Percentiles rank a stretch among this genome's conserved stretches.
Conservation (phyloP, 2,797 vertebrate species). For the Simalia tracyae region DNA sequence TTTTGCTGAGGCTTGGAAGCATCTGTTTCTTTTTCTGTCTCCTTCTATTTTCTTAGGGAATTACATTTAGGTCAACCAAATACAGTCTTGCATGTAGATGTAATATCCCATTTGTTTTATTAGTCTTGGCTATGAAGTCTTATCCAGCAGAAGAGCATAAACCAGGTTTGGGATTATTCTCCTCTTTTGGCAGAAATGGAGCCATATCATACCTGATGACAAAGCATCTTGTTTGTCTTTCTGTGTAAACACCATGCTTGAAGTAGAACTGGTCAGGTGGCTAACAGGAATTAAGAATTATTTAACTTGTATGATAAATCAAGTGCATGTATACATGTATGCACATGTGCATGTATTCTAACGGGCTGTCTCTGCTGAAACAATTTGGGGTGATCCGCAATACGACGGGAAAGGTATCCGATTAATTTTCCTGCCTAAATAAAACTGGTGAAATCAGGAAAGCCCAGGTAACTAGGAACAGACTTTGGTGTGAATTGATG, state of each 20-base stretch:
- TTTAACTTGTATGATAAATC: neutral
- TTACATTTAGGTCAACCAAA: neutral
- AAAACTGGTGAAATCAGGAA: neutral
- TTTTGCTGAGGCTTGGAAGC: neutral
- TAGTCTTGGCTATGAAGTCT: neutral
- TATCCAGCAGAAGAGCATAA: neutral
- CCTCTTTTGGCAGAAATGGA: neutral
- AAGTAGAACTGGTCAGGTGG: constrained; percentile 32
- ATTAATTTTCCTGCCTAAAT: neutral
- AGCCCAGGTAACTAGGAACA: neutral
- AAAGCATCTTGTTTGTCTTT: constrained; percentile 47
- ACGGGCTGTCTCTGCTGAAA: neutral
- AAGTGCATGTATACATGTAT: neutral
- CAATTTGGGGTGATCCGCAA: neutral
- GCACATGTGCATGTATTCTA: neutral
- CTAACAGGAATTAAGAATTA: neutral
- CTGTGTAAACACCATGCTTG: constrained; percentile 36
- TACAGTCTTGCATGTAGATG: neutral
- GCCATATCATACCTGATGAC: neutral
- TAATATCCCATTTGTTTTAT: neutral
- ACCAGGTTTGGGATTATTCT: neutral
- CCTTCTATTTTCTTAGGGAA: neutral
- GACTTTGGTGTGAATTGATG: neutral
- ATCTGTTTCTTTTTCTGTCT: neutral
- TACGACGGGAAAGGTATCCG: neutral